Evolutionary conservation across 2,113 vertebrate species (phyloP).

Genomic region (Urocolius indicus): DNA sequence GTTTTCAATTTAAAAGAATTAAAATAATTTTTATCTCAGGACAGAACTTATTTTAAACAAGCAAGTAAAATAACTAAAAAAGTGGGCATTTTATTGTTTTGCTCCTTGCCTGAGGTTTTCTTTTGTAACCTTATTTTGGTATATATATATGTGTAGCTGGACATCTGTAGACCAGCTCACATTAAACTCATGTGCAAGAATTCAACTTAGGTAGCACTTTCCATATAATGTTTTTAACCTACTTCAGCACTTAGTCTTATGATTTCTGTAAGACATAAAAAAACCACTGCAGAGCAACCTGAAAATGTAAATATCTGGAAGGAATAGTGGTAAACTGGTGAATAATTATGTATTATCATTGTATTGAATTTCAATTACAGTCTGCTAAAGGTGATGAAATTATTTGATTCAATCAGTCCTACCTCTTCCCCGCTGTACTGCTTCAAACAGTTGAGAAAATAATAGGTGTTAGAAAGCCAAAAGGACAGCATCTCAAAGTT

Average conservation of each 20-base stretch:
- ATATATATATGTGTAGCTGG: background rate
- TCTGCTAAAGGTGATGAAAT: background rate
- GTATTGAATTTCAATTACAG: background rate
- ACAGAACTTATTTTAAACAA: background rate
- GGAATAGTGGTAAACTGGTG: background rate
- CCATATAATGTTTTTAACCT: background rate
- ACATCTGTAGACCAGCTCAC: background rate
- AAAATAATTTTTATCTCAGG: background rate
- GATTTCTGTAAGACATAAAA: background rate
- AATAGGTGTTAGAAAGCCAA: constrained; percentile 93
- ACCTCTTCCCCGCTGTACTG: constrained; percentile 99
- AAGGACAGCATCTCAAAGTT: constrained; percentile 93
- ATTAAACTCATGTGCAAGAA: background rate
- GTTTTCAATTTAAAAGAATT: background rate
- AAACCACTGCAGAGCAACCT: background rate
- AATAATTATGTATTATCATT: background rate
- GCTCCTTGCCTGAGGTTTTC: background rate
- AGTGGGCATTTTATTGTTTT: background rate
- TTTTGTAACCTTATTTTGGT: background rate
- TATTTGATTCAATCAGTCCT: background rate
- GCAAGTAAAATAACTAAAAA: background rate
- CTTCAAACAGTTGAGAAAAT: constrained; percentile 95
- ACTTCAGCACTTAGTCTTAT: background rate
- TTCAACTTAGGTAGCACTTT: background rate
- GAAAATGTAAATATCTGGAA: background rate